Base-by-base conservation (phyloP, 2,888 invertebrate species). In the Brachyptera risi region DNA sequence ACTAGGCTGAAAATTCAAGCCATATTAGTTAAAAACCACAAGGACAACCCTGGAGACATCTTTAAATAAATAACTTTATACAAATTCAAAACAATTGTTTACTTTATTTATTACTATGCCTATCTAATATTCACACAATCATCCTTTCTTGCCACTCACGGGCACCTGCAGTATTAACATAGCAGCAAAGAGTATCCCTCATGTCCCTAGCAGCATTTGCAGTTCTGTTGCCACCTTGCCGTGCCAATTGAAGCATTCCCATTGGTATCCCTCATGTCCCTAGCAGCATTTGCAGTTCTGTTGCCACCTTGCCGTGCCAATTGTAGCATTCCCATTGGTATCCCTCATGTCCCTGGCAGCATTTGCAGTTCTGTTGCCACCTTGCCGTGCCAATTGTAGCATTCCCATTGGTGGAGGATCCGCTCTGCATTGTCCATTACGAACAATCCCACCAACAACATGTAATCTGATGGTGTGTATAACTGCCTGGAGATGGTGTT, bases 111-210 rank as follows among this genome's bases (percentile, higher is more conserved):
- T n/a, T n/a, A n/a, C n/a, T n/a, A n/a, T n/a, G n/a, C n/a, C n/a
- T n/a, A n/a, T n/a, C n/a, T n/a, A n/a, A n/a, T n/a, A 38, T 15
- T 38, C 38, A 38, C 13, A 38, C 38, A 38, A 54, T 13, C 56
- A 47, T 47, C 5, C 35, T 5, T 19, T 27, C 26, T 11, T 26
- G 27, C 26, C 56, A 54, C 3, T 35, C 37, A 3, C 19, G 37
- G 15, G 56, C 56, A 26, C 56, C 51, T 11, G 17, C 26, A 1
- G 9, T n/a, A 24, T 51, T 51, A 19, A 51, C 7, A 24, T 51
- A 51, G 19, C 3, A 13, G 38, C 31, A 54, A 19, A 27, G 38
- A 11, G 3, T 21, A 26, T 31, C 23, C 11, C 56, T 5, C 3
- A 54, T 13, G 4, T 54, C 31, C 27, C 23, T 21, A 54, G 56